Evolutionary conservation across 2,113 vertebrate genomes (phyloP), one percentile per base, ranked within the genome.

Genomic region (Opisthocomus hoazin): DNA sequence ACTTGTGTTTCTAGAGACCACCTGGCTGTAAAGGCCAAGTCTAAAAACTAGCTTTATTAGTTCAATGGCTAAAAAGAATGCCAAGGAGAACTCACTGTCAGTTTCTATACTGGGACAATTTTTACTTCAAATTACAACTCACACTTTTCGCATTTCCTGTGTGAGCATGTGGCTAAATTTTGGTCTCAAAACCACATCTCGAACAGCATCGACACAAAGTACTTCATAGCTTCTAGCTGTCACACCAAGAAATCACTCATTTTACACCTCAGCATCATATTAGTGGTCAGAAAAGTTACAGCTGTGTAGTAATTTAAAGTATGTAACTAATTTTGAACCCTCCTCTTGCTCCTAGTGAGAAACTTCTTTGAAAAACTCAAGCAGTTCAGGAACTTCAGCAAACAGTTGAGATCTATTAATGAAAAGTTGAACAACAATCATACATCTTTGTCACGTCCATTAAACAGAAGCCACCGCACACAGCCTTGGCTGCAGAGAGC

Each of bases 191-290:
- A 26, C 11, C 17, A 56, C 20, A 48, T 53, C 41, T 65, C 61
- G 43, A 80, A 69, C 1, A 79, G 23, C 29, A 70, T 8, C 0
- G 0, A 57, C 30, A 61, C 36, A 45, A 61, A 64, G 58, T 17
- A 53, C 15, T 32, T 86, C 61, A 56, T 0, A 57, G 48, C 45
- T 77, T 90, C 36, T 36, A 93, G 34, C 26, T 15, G 43, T 34
- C 36, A 24, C 34, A 56, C 5, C 30, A 91, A 78, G 41, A 80
- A 87, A 61, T 29, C 63, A 48, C n/a, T 64, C 20, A 10, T 43
- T 74, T 90, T 57, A 80, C 8, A 58, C 4, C 71, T 79, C 66
- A 83, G 57, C 12, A 80, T 24, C 32, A 30, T 34, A n/a, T 1
- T 45, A 19, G 27, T 23, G 15, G 45, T 45, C 71, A 86, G 17